Evolutionary conservation across 2,113 vertebrate genomes (phyloP), one percentile per base, ranked within the genome.

Genomic region (Urocynchramus pylzowi): DNA sequence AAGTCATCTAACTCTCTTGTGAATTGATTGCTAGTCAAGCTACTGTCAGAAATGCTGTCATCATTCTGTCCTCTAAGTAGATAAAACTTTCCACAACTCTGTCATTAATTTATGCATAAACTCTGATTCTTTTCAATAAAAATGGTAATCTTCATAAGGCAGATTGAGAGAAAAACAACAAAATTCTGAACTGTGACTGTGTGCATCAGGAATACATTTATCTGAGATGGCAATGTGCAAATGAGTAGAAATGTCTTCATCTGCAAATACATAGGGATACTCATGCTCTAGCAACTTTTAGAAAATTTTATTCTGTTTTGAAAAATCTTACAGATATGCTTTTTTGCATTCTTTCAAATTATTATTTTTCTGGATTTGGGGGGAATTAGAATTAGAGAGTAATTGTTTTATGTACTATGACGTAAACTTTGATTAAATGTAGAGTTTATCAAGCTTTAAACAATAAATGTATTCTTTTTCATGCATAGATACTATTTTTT

Each of bases 11-110:
- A 89, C 8, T 20, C 57, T 85, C 78, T 78, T 10, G 4, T 52
- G 67, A 91, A 70, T 77, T 76, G 52, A 81, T 68, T 7, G 2
- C 35, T 70, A 70, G 65, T 83, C 41, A 85, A 94, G 54, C 37
- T 90, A 60, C 65, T 89, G 74, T 91, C 81, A 92, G 84, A 91
- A 94, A 75, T 50, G 10, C n/a, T 90, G 71, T 57, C 61, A 94
- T 65, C 23, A 45, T 76, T 85, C 44, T 87, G 57, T 90, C 22
- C 12, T 65, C 23, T 65, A 33, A 76, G 69, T 11, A 73, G 33
- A 91, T 16, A 23, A 83, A 89, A 80, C 28, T 91, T 83, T 21
- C 12, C 27, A 84, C 39, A 89, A 71, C 7, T 83, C 30, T 87
- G 53, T 45, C 53, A 79, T 44, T 94, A 93, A 91, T 89, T 84